A percentile compares a stretch with the other conserved stretches of the same genome.
Evolutionary conservation across 1,140 invertebrate genomes (phyloP).

Genomic region (Periplaneta americana): DNA sequence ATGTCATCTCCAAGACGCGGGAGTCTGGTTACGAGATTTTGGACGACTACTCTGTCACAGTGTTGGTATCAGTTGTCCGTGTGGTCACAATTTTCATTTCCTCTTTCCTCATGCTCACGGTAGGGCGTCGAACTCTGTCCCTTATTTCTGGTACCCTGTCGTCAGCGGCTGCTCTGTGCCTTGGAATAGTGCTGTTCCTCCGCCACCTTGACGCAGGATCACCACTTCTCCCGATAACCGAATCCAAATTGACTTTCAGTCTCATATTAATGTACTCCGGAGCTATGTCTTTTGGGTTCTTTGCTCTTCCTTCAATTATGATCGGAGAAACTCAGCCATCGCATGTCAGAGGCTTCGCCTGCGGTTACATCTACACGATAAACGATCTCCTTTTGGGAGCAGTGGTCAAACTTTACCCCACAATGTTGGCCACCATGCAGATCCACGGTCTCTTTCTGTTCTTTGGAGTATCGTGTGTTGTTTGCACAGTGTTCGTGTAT

Average conservation of each 20-base stretch:
- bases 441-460: slow-evolving; percentile 57
- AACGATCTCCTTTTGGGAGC: slow-evolving; percentile 61
- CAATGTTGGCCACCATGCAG: slow-evolving; percentile 49
- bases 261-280: slow-evolving; percentile 58
- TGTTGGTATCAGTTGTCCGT: slow-evolving; percentile 55
- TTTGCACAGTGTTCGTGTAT: slow-evolving; percentile 59
- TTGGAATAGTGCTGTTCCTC: slow-evolving; percentile 45
- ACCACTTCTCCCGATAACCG: neutral
- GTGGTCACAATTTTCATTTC: slow-evolving; percentile 54
- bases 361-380: slow-evolving; percentile 61
- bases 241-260: slow-evolving; percentile 38
- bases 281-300: slow-evolving; percentile 61
- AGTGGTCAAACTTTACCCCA: slow-evolving; percentile 66
- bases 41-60: slow-evolving; percentile 50
- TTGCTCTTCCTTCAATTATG: slow-evolving; percentile 63
- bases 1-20: too few species aligned
- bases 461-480: slow-evolving; percentile 56
- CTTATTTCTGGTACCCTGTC: slow-evolving; percentile 48
- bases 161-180: slow-evolving; percentile 46
- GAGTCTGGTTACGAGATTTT: too few species aligned
- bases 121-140: slow-evolving; percentile 55
- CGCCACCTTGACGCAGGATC: neutral
- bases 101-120: slow-evolving; percentile 51
- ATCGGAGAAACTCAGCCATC: slow-evolving; percentile 63
- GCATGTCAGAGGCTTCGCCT: slow-evolving; percentile 54